Evolutionary conservation across 2,888 invertebrate genomes (phyloP).

Genomic region (Drosophila setosimentum): DNA sequence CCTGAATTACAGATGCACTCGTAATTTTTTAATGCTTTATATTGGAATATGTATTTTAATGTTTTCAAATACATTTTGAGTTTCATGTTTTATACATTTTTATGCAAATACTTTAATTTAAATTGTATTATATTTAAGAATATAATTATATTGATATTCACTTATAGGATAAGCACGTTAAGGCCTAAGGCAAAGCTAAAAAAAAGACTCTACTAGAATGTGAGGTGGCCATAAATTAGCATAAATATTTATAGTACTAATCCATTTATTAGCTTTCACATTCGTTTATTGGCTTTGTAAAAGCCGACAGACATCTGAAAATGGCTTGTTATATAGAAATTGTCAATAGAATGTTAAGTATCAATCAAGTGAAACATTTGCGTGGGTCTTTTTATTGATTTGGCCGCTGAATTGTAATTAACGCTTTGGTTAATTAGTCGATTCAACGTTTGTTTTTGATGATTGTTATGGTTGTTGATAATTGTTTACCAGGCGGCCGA

Average conservation of each 20-base stretch:
- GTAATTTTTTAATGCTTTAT: neutral
- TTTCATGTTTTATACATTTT: too few species aligned
- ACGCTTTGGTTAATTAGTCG: slow-evolving; percentile 36
- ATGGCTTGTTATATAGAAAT: neutral
- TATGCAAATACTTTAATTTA: too few species aligned
- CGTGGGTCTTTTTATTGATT: slow-evolving; percentile 15
- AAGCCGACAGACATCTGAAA: slow-evolving; percentile 9
- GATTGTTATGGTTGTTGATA: slow-evolving; percentile 14
- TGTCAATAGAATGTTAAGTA: slow-evolving; percentile 7
- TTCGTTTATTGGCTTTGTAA: too few species aligned
- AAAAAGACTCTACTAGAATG: neutral
- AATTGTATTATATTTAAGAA: too few species aligned
- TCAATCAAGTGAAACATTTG: slow-evolving; percentile 20
- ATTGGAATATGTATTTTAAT: neutral
- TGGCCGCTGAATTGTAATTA: slow-evolving; percentile 20
- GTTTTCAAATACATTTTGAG: neutral
- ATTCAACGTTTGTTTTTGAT: slow-evolving; percentile 16
- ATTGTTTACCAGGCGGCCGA: slow-evolving; percentile 20
- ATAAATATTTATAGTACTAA: neutral
- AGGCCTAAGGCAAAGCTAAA: neutral
- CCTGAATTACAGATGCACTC: neutral
- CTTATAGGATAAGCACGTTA: too few species aligned
- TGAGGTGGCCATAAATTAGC: neutral
- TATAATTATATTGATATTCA: too few species aligned
- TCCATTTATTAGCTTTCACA: slow-evolving; percentile 2